These are phyloP conservation scores for Monoplex corrugatus DNA, from an alignment of 2,888 invertebrate species.

Conservation along the genomic window DNA sequence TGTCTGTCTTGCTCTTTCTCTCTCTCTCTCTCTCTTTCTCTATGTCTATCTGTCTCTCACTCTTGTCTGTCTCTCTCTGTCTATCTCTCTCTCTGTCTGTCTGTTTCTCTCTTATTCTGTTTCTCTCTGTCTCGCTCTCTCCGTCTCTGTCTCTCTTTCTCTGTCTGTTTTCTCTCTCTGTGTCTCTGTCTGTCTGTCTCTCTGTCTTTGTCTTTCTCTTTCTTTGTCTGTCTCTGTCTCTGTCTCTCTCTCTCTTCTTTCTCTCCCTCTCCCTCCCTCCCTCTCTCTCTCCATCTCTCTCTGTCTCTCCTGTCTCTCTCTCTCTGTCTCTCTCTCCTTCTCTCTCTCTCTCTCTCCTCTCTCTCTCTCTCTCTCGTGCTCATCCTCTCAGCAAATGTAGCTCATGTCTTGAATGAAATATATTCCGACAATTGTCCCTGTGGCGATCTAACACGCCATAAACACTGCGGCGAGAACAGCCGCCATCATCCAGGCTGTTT, in stretches of 20 bases:
- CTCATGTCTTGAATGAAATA: too few relatives aligned
- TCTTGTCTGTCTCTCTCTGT: too few relatives aligned
- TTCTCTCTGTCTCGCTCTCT: too few relatives aligned
- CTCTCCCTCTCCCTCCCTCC: background rate
- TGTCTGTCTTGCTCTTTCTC: too few relatives aligned
- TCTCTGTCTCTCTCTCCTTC: background rate
- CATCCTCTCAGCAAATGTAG: too few relatives aligned
- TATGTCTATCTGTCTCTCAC: background rate
- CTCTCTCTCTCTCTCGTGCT: background rate
- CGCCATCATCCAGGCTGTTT: too few relatives aligned
- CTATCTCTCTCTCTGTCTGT: background rate
- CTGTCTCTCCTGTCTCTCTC: background rate
- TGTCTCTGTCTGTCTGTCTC: background rate
- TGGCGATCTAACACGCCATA: too few relatives aligned
- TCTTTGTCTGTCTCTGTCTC: background rate
- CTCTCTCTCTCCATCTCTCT: background rate
- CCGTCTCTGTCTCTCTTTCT: too few relatives aligned
- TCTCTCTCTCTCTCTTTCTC: background rate
- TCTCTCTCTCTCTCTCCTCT: background rate
- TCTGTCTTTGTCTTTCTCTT: background rate
- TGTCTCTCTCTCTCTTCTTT: background rate
- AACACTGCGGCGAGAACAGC: too few relatives aligned
- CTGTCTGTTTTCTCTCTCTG: background rate
- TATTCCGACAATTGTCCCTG: too few relatives aligned
- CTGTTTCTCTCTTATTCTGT: background rate